Conservation (phyloP, 2,888 invertebrate species). For the Nephrotoma guestfalica region DNA sequence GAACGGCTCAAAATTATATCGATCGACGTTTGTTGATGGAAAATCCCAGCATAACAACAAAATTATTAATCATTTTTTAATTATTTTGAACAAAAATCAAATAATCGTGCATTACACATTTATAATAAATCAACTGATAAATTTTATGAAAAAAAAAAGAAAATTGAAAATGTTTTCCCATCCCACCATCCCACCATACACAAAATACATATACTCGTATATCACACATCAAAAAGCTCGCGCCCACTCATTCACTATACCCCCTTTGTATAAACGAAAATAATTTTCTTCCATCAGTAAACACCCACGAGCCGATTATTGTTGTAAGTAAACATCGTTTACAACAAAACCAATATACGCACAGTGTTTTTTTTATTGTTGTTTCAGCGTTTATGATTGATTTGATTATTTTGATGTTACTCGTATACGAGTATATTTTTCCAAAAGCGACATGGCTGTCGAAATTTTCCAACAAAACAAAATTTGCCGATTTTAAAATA, state of each 20-base stretch:
- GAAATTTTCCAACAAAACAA: not conserved
- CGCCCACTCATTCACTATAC: not conserved
- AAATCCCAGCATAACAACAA: not conserved
- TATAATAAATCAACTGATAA: not conserved
- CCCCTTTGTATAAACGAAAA: not conserved
- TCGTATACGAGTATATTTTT: not conserved
- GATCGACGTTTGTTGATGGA: not conserved
- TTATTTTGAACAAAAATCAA: not conserved
- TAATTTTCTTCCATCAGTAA: not conserved
- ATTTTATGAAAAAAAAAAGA: not conserved
- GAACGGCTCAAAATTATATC: not conserved
- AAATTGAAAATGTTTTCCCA: not conserved
- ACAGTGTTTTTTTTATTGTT: not conserved
- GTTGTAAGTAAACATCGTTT: not conserved
- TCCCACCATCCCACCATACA: not conserved
- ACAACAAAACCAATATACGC: not conserved
- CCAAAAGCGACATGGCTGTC: not conserved
- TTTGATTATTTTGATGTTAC: not conserved
- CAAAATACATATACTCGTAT: not conserved
- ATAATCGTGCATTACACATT: not conserved
- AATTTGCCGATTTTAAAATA: not conserved
- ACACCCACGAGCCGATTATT: not conserved
- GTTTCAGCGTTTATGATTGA: not conserved
- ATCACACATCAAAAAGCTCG: not conserved
- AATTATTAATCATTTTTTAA: not conserved